A percentile compares a stretch with the other conserved stretches of the same genome.
Evolutionary conservation across 2,797 vertebrate species (phyloP).

Genomic region (Podarcis siculus): DNA sequence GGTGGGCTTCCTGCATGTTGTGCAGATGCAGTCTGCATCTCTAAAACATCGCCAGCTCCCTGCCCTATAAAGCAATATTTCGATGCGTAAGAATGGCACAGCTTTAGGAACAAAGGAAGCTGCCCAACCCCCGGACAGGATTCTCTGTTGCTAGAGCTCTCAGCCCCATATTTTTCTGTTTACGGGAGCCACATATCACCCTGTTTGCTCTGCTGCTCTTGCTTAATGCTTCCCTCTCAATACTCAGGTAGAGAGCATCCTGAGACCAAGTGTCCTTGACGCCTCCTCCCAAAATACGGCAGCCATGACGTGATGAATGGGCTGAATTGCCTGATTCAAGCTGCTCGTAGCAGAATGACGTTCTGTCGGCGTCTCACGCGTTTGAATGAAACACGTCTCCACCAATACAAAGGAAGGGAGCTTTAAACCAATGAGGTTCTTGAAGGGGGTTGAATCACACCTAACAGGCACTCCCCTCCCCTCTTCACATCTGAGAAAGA

Average conservation of each 20-base stretch:
- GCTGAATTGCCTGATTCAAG: not conserved
- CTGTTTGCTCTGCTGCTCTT: not conserved
- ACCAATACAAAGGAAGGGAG: not conserved
- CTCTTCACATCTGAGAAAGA: not conserved
- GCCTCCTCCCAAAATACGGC: not conserved
- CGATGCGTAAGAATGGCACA: too few species aligned
- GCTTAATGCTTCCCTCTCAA: not conserved
- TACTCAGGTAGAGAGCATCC: not conserved
- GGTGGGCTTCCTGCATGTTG: too few species aligned
- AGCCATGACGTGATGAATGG: not conserved
- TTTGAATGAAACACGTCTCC: not conserved
- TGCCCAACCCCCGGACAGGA: too few species aligned
- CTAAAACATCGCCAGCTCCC: too few species aligned
- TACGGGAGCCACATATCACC: not conserved
- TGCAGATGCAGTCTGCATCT: too few species aligned
- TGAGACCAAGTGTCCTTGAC: not conserved
- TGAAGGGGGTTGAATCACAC: too few species aligned
- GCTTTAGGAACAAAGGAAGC: too few species aligned
- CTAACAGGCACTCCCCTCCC: too few species aligned
- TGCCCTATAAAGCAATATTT: too few species aligned
- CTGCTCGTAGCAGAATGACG: not conserved
- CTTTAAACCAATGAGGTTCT: not conserved
- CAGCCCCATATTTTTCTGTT: not conserved
- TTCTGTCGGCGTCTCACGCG: not conserved
- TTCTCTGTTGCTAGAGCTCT: not conserved